phyloP scores from a whole-genome alignment of 2,797 vertebrate species.

The Anniella stebbinsi region DNA sequence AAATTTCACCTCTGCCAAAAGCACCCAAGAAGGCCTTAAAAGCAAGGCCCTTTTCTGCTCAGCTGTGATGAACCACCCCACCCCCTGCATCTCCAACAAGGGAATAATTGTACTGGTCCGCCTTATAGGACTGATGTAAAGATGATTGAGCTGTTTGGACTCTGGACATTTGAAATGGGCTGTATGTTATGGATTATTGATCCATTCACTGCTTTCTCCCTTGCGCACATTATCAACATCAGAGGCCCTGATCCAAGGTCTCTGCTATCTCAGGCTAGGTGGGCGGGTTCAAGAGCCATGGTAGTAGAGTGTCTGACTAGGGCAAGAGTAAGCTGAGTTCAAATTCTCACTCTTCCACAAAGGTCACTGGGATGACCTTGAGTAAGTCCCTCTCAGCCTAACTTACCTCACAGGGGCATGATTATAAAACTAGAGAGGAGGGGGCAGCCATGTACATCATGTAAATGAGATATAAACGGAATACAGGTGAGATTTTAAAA shows the following conservation, averaged over 20 bases:
- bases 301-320: no score
- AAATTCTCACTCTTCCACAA: no score
- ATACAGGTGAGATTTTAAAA: no score
- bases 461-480: no score
- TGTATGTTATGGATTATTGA: neutral
- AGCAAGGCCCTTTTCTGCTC: neutral
- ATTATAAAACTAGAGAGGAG: no score
- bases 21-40: neutral
- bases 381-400: no score
- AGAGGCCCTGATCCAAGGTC: neutral
- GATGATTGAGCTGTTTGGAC: neutral
- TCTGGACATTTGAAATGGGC: neutral
- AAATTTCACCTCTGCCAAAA: no score
- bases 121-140: neutral
- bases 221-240: neutral
- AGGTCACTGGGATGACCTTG: no score
- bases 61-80: neutral
- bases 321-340: no score
- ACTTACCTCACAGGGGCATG: no score
- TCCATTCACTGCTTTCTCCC: neutral
- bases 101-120: neutral
- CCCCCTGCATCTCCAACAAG: neutral
- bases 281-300: no score
- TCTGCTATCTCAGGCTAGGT: neutral
- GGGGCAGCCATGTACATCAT: no score